Evolutionary conservation across 2,888 invertebrate genomes (phyloP), one percentile per base, ranked within the genome.

Genomic region (Erebia epiphron): DNA sequence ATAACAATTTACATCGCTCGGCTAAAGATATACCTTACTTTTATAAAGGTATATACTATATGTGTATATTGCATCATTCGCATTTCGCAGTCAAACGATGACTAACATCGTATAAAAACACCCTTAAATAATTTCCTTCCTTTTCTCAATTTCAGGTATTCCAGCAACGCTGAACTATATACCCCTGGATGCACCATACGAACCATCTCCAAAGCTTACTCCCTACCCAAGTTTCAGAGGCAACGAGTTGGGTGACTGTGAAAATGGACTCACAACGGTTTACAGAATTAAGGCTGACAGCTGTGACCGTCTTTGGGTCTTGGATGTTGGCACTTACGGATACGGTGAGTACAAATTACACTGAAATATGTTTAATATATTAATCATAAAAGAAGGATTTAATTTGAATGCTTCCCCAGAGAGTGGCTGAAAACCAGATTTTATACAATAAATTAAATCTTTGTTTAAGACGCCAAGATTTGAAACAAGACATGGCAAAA

Each of bases 121-220:
- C 7, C 35, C 35, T 35, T 35, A 35, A 35, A 35, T 35, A 35
- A 35, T 35, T 35, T 35, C 7, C 7, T 35, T 35, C 35, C 35
- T 35, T 35, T 35, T 16, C 9, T 54, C 16, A 10, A 75, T 76
- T 87, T 85, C 18, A 97, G 97, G 97, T 79, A 95, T 97, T 74
- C 97, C 97, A 50, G 95, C 97, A 4, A 97, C 97, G 1, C 87
- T 97, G 73, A 97, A 97, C 84, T 97, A 97, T 88, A 95, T 97
- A 72, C 94, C 96, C 3, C 87, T 97, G 79, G 95, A 96, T 76
- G 93, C 94, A 13, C 94, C 95, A 14, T 92, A 94, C 76, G 94
- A 95, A 11, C 95, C 95, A n/a, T 96, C 97, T 0, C 97, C 97
- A 0, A 95, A 95, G 76, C 88, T 97, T 50, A 96, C 94, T 71